Conservation (phyloP, 2,888 invertebrate genomes). For the Agonopterix alstromeriana region DNA sequence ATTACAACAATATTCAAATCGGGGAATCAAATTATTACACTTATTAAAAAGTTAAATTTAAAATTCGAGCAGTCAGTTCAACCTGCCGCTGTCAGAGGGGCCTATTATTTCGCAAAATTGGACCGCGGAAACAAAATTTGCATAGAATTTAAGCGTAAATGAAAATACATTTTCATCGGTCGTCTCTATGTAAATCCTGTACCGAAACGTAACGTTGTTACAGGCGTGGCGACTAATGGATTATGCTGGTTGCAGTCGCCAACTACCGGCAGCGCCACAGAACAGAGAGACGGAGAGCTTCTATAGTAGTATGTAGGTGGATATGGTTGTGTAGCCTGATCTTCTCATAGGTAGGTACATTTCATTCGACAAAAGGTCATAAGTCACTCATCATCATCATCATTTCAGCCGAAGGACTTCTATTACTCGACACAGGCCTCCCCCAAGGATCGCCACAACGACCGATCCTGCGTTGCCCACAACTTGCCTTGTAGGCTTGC, state of each 20-base stretch:
- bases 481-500: no score
- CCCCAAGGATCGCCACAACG: no score
- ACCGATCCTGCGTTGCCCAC: no score
- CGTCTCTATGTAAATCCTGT: slow-evolving; percentile 51
- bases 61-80: slow-evolving; percentile 8
- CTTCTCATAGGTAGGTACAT: no score
- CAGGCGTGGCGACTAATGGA: slow-evolving; percentile 42
- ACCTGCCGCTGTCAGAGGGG: slow-evolving; percentile 4
- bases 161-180: slow-evolving; percentile 47
- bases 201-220: slow-evolving; percentile 54
- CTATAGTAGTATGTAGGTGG: no score
- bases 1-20: background rate
- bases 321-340: no score
- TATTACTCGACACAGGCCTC: no score
- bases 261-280: no score
- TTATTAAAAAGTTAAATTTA: slow-evolving; percentile 5
- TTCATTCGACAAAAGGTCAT: no score
- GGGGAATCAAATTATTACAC: background rate
- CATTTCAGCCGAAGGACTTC: no score
- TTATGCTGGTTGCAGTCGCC: slow-evolving; percentile 34
- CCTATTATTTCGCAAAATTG: slow-evolving; percentile 15
- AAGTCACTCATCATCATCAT: no score
- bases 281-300: no score
- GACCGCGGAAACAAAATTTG: slow-evolving; percentile 21
- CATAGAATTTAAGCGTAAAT: slow-evolving; percentile 48